Conservation (phyloP, 2,888 invertebrate genomes). For the Aporophyla lueneburgensis region DNA sequence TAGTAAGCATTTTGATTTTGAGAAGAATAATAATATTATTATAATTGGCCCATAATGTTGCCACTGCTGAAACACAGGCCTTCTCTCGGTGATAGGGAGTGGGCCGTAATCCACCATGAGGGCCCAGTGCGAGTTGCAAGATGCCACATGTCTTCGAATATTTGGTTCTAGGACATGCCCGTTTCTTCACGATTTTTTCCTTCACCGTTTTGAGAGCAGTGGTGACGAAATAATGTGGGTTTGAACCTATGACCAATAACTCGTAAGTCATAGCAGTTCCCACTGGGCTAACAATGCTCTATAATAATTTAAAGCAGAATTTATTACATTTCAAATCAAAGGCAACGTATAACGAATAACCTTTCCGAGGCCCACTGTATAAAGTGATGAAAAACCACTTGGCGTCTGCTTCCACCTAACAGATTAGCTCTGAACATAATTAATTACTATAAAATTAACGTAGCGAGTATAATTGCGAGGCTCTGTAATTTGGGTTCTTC, state of each 20-base stretch:
- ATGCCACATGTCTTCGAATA: no score
- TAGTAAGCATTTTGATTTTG: background rate
- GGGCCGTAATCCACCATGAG: no score
- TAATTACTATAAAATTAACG: conserved; percentile 38
- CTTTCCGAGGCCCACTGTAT: conserved; percentile 1
- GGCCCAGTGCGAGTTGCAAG: no score
- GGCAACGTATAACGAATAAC: background rate
- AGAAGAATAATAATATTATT: background rate
- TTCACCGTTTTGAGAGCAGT: no score
- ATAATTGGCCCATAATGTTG: no score
- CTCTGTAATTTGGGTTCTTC: conserved; percentile 26
- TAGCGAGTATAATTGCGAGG: conserved; percentile 30
- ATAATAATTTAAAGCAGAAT: background rate
- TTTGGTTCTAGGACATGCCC: no score
- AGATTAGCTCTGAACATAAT: conserved; percentile 38
- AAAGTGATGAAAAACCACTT: conserved; percentile 32
- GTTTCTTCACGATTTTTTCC: no score
- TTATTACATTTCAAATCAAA: background rate
- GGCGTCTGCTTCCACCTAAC: conserved; percentile 3
- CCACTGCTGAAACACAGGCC: no score
- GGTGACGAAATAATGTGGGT: no score
- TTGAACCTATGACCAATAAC: background rate
- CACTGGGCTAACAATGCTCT: no score
- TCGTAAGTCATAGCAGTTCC: no score
- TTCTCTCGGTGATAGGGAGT: no score